phyloP scores from a whole-genome alignment of 2,888 invertebrate species.

The Xestia sexstrigata region DNA sequence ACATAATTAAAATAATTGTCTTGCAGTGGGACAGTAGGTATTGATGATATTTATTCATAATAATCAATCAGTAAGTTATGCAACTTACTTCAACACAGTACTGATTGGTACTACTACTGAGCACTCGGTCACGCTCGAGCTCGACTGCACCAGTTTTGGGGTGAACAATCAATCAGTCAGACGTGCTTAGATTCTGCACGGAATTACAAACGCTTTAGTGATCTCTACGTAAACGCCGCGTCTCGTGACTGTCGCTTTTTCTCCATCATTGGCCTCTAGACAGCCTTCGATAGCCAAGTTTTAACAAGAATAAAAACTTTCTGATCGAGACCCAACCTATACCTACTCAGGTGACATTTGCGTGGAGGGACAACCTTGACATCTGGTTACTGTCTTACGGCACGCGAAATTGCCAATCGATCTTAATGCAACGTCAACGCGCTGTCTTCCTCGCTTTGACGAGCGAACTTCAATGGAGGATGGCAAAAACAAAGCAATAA shows the following conservation, averaged over 20 bases:
- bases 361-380: constrained; percentile 41
- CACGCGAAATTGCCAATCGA: constrained; percentile 34
- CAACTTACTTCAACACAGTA: constrained; percentile 15
- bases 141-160: constrained; percentile 54
- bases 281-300: constrained; percentile 24
- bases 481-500: constrained; percentile 59
- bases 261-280: constrained; percentile 35
- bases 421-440: constrained; percentile 24
- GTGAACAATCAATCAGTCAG: constrained; percentile 67
- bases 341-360: constrained; percentile 24
- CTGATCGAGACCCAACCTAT: constrained; percentile 11
- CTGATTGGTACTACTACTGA: constrained; percentile 43
- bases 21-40: background rate
- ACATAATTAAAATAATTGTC: background rate
- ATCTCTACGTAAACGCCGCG: constrained; percentile 10
- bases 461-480: constrained; percentile 49
- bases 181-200: constrained; percentile 58
- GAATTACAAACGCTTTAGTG: constrained; percentile 30
- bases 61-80: background rate
- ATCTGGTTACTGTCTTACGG: constrained; percentile 30
- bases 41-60: background rate
- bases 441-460: constrained; percentile 22
- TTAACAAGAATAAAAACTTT: constrained; percentile 8
- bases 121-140: constrained; percentile 61
- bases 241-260: constrained; percentile 29